A percentile compares a stretch with the other conserved stretches of the same genome.
Evolutionary conservation across 1,140 invertebrate genomes (phyloP).

Genomic region (Zeugodacus cucurbitae): DNA sequence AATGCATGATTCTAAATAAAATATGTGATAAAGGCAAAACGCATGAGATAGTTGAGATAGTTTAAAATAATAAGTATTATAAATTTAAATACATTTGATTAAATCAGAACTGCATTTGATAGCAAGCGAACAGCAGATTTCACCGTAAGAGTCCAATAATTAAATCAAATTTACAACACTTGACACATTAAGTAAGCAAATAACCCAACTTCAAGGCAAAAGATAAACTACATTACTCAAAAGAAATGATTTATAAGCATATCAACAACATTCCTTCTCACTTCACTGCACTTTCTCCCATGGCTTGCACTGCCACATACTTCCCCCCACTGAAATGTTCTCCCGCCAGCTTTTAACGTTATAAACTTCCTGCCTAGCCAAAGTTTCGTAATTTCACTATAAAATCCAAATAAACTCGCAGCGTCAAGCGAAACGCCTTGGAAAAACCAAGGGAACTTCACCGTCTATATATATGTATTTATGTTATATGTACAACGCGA

Average conservation of each 20-base stretch:
- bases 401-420: constrained; percentile 9
- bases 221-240: background rate
- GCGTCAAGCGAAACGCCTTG: background rate
- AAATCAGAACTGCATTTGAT: background rate
- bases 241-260: constrained; percentile 31
- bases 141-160: background rate
- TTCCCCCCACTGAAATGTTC: background rate
- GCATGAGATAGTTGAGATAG: no score
- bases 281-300: background rate
- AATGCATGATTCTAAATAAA: no score
- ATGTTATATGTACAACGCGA: background rate
- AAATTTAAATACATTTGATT: background rate
- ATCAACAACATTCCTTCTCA: background rate
- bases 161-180: background rate
- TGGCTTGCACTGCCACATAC: background rate
- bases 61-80: no score
- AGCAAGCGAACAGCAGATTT: background rate
- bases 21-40: no score
- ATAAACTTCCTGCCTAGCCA: background rate
- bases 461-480: no score
- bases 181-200: background rate
- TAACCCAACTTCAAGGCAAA: background rate
- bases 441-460: no score
- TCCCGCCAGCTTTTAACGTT: background rate
- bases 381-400: background rate